phyloP scores from a whole-genome alignment of 1,140 invertebrate genomes.

The Cylas formicarius region DNA sequence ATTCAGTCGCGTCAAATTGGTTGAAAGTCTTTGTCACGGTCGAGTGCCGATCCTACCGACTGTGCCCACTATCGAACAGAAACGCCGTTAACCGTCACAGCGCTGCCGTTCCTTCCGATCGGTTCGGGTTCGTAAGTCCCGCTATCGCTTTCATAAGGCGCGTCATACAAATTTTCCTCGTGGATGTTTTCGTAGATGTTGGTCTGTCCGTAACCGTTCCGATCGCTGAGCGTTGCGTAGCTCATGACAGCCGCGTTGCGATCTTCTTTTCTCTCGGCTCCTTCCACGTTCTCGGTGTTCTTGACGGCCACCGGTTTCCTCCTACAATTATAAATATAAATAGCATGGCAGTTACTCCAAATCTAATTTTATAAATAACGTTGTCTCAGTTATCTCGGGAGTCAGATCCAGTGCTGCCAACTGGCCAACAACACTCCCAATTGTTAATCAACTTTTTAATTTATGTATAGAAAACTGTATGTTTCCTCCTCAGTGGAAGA shows the following conservation, averaged over 20 bases:
- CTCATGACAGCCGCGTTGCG: slow-evolving; percentile 80
- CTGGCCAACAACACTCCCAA: no score
- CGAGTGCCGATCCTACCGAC: no score
- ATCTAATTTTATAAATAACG: slow-evolving; percentile 2
- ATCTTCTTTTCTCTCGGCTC: slow-evolving; percentile 75
- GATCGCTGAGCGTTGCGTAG: slow-evolving; percentile 68
- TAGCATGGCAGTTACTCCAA: neutral
- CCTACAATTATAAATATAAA: slow-evolving; percentile 41
- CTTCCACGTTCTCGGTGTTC: slow-evolving; percentile 80
- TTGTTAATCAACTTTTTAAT: no score
- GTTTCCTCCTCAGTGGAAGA: no score
- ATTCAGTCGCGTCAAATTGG: no score
- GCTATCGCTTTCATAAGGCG: slow-evolving; percentile 53
- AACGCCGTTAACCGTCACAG: slow-evolving; percentile 67
- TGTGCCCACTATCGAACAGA: slow-evolving; percentile 61
- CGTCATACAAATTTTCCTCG: slow-evolving; percentile 64
- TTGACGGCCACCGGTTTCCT: slow-evolving; percentile 77
- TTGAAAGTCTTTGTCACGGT: no score
- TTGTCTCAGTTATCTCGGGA: no score
- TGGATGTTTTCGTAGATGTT: slow-evolving; percentile 69
- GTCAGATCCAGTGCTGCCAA: no score
- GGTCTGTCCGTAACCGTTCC: slow-evolving; percentile 45
- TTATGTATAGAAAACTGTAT: neutral
- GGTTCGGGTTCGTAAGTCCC: slow-evolving; percentile 66
- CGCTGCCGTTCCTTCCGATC: slow-evolving; percentile 49